Conservation (phyloP, 2,113 vertebrate genomes). For the Ivindomyrus marchei region DNA sequence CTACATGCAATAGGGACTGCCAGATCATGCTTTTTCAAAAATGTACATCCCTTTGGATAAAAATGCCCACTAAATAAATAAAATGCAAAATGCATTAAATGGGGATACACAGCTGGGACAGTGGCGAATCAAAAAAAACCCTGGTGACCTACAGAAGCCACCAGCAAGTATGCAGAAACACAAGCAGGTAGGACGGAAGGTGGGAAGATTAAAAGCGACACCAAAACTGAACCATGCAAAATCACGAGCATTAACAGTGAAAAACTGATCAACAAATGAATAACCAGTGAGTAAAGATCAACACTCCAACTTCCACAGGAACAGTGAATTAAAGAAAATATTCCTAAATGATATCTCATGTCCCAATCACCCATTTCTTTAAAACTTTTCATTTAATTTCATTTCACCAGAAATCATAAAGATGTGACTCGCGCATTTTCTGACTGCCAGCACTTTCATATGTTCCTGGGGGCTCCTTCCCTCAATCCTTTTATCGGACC, state of each 20-base stretch:
- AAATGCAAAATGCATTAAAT: neutral
- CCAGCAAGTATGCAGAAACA: neutral
- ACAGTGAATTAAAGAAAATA: neutral
- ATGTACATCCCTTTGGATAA: neutral
- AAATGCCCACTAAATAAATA: neutral
- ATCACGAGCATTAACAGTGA: neutral
- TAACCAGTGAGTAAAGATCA: neutral
- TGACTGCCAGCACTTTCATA: slow-evolving; percentile 20
- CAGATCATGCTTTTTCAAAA: neutral
- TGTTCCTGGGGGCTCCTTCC: slow-evolving; percentile 12
- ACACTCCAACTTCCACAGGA: neutral
- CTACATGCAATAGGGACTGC: neutral
- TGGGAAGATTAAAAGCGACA: neutral
- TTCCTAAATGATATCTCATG: neutral
- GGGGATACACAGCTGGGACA: neutral
- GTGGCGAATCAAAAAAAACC: neutral
- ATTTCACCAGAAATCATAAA: slow-evolving; percentile 23
- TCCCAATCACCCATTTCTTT: slow-evolving; percentile 1
- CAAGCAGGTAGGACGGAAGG: neutral
- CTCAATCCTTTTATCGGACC: slow-evolving; percentile 16
- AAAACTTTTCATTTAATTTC: slow-evolving; percentile 22
- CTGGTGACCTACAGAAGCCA: neutral
- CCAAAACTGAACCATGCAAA: neutral
- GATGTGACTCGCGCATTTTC: neutral
- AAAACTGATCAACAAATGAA: neutral